These are phyloP conservation scores for Periophthalmus magnuspinnatus DNA, from an alignment of 2,797 vertebrate species.

Conservation along the genomic window DNA sequence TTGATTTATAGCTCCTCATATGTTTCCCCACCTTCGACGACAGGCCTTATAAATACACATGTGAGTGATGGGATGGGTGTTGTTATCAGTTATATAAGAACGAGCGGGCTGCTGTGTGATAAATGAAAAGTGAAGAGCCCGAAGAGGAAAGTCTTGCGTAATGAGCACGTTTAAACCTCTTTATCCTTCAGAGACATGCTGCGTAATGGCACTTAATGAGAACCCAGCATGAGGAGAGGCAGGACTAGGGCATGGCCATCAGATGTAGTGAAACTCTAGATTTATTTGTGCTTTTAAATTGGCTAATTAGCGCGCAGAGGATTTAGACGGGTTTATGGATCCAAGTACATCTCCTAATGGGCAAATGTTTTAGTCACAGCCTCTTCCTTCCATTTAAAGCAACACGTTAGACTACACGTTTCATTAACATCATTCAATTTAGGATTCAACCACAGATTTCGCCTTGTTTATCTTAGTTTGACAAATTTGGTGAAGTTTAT, in stretches of 20 bases:
- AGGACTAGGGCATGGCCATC: constrained; percentile 24
- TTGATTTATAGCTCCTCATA: constrained; percentile 8
- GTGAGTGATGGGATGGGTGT: constrained; percentile 23
- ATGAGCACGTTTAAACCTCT: constrained; percentile 28
- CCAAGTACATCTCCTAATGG: background rate
- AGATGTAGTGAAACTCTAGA: constrained; percentile 30
- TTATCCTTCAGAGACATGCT: background rate
- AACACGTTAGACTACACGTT: too few relatives aligned
- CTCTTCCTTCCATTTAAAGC: constrained; percentile 4
- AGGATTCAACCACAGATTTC: too few relatives aligned
- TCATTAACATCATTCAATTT: too few relatives aligned
- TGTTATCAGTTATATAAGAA: constrained; percentile 30
- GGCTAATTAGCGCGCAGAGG: background rate
- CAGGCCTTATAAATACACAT: constrained; percentile 14
- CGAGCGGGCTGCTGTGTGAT: background rate
- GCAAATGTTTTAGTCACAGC: constrained; percentile 3
- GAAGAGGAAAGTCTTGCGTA: constrained; percentile 16
- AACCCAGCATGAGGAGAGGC: constrained; percentile 36
- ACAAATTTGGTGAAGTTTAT: too few relatives aligned
- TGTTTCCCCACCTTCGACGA: constrained; percentile 8
- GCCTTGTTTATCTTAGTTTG: too few relatives aligned
- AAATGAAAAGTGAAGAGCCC: constrained; percentile 11
- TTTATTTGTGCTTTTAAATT: background rate
- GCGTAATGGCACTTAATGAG: constrained; percentile 31
- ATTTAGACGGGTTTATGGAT: background rate